Conservation (phyloP, 2,113 vertebrate species). For the Stegostoma tigrinum region DNA sequence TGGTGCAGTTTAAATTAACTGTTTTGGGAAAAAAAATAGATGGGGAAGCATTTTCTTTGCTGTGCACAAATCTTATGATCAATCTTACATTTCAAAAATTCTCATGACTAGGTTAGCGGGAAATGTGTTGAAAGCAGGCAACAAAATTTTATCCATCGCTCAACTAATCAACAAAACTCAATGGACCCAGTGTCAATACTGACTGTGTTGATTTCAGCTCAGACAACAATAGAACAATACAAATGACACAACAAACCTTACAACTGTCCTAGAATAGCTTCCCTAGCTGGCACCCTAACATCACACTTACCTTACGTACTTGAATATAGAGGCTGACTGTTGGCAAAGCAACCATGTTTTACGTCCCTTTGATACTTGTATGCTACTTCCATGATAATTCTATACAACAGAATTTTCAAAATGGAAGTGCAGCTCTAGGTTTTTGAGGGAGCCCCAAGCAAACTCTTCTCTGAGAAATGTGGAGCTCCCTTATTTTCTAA, state of each 20-base stretch:
- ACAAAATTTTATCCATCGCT: background rate
- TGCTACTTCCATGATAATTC: no score
- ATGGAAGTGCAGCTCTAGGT: no score
- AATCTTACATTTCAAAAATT: background rate
- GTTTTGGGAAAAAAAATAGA: background rate
- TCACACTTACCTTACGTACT: no score
- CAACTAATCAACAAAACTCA: background rate
- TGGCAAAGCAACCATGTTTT: no score
- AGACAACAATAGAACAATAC: background rate
- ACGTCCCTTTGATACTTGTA: no score
- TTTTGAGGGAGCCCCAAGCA: no score
- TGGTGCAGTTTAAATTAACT: background rate
- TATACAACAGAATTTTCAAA: no score
- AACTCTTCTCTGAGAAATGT: no score
- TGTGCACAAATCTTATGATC: background rate
- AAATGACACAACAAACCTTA: background rate
- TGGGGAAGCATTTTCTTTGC: background rate
- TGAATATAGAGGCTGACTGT: no score
- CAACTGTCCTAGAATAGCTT: no score
- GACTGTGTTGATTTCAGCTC: background rate
- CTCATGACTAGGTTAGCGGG: background rate
- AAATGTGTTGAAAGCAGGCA: background rate
- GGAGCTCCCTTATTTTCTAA: no score
- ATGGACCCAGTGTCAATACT: background rate
- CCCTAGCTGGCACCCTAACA: no score